These are phyloP conservation scores for Sinopyrophorus schimmeli DNA, from an alignment of 2,888 invertebrate genomes.

Conservation along the genomic window DNA sequence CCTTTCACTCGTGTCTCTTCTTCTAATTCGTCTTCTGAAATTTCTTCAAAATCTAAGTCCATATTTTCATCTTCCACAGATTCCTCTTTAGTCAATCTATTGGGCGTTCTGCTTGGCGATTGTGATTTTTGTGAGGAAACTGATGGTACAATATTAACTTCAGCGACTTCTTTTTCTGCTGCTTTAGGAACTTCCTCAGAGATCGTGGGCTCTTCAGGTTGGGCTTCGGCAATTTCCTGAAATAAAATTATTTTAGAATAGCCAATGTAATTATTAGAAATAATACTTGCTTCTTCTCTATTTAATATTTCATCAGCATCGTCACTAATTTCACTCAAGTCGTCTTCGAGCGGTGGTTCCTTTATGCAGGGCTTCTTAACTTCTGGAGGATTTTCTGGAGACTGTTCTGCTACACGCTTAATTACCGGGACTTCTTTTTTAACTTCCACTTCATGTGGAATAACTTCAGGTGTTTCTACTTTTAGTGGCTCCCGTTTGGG, in stretches of 20 bases:
- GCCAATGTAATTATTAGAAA: neutral
- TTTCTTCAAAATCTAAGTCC: slow-evolving; percentile 85
- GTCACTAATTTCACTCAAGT: slow-evolving; percentile 86
- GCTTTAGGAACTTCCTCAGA: slow-evolving; percentile 19
- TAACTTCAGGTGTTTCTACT: slow-evolving; percentile 24
- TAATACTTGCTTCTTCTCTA: slow-evolving; percentile 65
- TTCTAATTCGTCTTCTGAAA: slow-evolving; percentile 87
- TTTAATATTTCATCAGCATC: slow-evolving; percentile 87
- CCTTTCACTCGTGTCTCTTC: slow-evolving; percentile 75
- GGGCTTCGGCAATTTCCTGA: slow-evolving; percentile 41
- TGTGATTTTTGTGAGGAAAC: slow-evolving; percentile 44
- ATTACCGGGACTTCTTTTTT: slow-evolving; percentile 38
- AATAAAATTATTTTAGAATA: neutral
- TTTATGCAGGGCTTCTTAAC: slow-evolving; percentile 58
- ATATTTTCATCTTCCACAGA: slow-evolving; percentile 72
- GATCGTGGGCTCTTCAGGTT: slow-evolving; percentile 14
- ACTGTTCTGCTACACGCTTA: slow-evolving; percentile 48
- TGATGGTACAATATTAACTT: slow-evolving; percentile 43
- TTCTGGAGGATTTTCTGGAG: slow-evolving; percentile 53
- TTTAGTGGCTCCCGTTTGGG: slow-evolving; percentile 40
- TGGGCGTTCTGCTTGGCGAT: slow-evolving; percentile 41
- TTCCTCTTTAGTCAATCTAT: slow-evolving; percentile 52
- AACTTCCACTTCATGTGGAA: slow-evolving; percentile 18
- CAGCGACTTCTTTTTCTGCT: slow-evolving; percentile 32
- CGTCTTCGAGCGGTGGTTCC: slow-evolving; percentile 61